phyloP scores from a whole-genome alignment of 1,140 invertebrate genomes.

The Anoplolepis gracilipes region DNA sequence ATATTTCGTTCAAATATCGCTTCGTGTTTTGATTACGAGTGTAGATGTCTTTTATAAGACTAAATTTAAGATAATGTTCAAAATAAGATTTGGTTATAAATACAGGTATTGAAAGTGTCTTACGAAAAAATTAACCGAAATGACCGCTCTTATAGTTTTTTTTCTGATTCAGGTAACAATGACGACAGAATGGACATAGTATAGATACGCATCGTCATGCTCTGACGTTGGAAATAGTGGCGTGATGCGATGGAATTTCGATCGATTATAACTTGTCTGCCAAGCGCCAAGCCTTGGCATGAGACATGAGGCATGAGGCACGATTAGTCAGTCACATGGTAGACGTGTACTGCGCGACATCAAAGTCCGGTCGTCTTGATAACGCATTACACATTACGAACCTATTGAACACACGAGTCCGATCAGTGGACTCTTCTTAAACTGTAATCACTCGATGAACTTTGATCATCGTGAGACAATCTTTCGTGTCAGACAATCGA shows the following conservation, averaged over 20 bases:
- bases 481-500: not conserved
- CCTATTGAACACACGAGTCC: conserved; percentile 11
- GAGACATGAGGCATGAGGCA: too few species aligned
- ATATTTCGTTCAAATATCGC: too few species aligned
- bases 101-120: too few species aligned
- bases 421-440: not conserved
- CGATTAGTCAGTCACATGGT: conserved; percentile 63
- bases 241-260: conserved; percentile 71
- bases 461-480: conserved; percentile 40
- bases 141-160: too few species aligned
- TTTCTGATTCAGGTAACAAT: too few species aligned
- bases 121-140: too few species aligned
- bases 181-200: too few species aligned
- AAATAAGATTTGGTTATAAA: too few species aligned
- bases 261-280: conserved; percentile 76
- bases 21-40: too few species aligned
- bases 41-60: too few species aligned
- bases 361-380: not conserved
- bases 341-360: conserved; percentile 1
- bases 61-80: too few species aligned
- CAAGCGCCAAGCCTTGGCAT: conserved; percentile 56
- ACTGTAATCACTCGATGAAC: conserved; percentile 18
- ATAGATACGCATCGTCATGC: conserved; percentile 51
- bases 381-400: not conserved
- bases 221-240: conserved; percentile 62